Evolutionary conservation across 2,888 invertebrate species (phyloP).

Genomic region (Sipha maydis): DNA sequence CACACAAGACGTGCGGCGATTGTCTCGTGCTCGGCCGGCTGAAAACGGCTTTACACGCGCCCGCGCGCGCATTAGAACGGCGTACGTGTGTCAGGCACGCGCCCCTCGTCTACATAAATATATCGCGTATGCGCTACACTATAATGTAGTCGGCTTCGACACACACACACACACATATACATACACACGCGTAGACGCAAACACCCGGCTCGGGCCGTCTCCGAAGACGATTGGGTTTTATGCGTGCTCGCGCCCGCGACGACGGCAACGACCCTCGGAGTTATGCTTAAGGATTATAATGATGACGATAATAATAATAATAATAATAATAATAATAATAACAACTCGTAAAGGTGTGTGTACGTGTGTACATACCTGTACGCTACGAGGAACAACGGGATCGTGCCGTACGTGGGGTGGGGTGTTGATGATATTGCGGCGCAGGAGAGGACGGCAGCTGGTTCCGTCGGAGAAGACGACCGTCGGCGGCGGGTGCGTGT

Average conservation of each 20-base stretch:
- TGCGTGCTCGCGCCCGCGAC: slow-evolving; percentile 28
- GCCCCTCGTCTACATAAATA: slow-evolving; percentile 24
- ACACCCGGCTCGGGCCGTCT: slow-evolving; percentile 42
- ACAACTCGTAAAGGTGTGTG: neutral
- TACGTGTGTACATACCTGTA: neutral
- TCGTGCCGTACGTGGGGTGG: neutral
- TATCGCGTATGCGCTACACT: neutral
- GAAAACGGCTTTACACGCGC: slow-evolving; percentile 23
- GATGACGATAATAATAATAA: neutral
- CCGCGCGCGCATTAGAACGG: neutral
- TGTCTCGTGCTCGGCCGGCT: slow-evolving; percentile 59
- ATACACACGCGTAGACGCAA: neutral
- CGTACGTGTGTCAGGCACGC: slow-evolving; percentile 51
- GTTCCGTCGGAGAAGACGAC: slow-evolving; percentile 24
- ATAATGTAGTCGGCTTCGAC: neutral
- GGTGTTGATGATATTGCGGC: neutral
- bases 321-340: slow-evolving; percentile 15
- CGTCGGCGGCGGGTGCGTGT: slow-evolving; percentile 23
- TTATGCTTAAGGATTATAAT: slow-evolving; percentile 26
- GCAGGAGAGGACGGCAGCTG: slow-evolving; percentile 9
- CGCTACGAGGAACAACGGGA: slow-evolving; percentile 16
- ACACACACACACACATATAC: too few species aligned
- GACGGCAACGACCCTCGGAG: slow-evolving; percentile 14
- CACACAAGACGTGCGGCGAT: slow-evolving; percentile 9
- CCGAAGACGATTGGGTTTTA: slow-evolving; percentile 4